Evolutionary conservation across 1,140 invertebrate genomes (phyloP), one percentile per base, ranked within the genome.

Genomic region (Leucophenga varia): DNA sequence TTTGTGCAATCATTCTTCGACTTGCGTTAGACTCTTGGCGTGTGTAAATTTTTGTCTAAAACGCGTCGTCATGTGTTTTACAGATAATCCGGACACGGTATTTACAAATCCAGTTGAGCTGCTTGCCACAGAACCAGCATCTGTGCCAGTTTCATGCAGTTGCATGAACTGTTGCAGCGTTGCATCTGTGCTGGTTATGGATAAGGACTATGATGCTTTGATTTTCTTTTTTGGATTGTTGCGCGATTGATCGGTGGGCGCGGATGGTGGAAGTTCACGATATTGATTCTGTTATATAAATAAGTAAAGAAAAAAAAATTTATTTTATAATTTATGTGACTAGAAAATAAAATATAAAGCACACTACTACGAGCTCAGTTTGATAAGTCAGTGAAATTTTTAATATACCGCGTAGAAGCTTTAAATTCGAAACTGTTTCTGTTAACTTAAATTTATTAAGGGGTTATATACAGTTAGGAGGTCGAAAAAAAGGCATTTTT

Each of bases 261-360:
- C 58, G 35, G 80, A 78, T 6, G 78, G 77, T 44, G 81, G 81
- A 32, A 82, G 64, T 59, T 82, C 81, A 50, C 81, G 72, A 47
- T 76, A 78, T 55, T 81, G 80, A 50, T 82, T 74, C 81, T 82
- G 52, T n/a, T n/a, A n/a, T n/a, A n/a, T n/a, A n/a, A n/a, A n/a
- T n/a, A n/a, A n/a, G n/a, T 3, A 61, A 65, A 22, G 1, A 12
- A 1, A 25, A 18, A 41, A 14, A 38, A 18, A 7, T 4, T 38
- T 18, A 43, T 2, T 21, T 18, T 21, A 14, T 10, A 14, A n/a
- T 44, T 44, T 31, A 28, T 3, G 5, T 25, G 12, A 13, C 12
- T 3, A 1, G 5, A 13, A 13, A 25, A 25, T 19, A 3, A 3
- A 2, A 12, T 9, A 13, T 20, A 12, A 30, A n/a, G n/a, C n/a